Base-by-base conservation (phyloP, 2,113 vertebrate species). In the Heptranchias perlo region DNA sequence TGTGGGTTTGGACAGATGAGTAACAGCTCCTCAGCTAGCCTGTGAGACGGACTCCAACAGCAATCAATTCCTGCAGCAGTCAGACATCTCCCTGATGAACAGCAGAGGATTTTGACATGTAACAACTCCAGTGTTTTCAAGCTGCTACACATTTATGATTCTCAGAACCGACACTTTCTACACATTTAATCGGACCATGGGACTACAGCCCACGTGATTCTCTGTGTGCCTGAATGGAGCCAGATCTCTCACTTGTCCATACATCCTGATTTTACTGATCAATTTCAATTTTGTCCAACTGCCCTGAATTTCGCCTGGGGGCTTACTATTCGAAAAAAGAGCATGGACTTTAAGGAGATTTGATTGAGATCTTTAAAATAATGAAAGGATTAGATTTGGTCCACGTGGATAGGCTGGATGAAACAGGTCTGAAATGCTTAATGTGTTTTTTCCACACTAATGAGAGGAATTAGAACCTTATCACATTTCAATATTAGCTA, bases 11-110 rank as follows among this genome's bases (percentile, higher is more conserved):
- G n/a, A 44, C 61, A 25, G 92, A 94, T 62, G 39, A 65, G 21
- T 44, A 94, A 64, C 61, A 65, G 18, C 62, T 94, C 92, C 31
- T 93, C 92, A 44, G 86, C 47, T 64, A 54, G 35, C 10, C 58
- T 62, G 58, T 39, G 89, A 92, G 58, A 62, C 31, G 14, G 4
- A 4, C 13, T 28, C 92, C 39, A 62, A 39, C 62, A 64, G 61
- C 92, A 44, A 61, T 64, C 92, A 94, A 52, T 25, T 94, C 18
- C 61, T 94, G 39, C 92, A 94, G 35, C 89, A n/a, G 54, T 93
- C 89, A 93, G 31, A 44, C 21, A 44, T 39, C n/a, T 94, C 62
- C 58, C n/a, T 94, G 92, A 65, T 94, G n/a, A 61, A 61, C 54
- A 35, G 62, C 35, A 65, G 61, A 65, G 18, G 39, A 25, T 65